A percentile compares a stretch with the other conserved stretches of the same genome.
These are phyloP conservation scores for Heliconius cydno DNA, from an alignment of 2,888 invertebrate species.

Conservation along the genomic window DNA sequence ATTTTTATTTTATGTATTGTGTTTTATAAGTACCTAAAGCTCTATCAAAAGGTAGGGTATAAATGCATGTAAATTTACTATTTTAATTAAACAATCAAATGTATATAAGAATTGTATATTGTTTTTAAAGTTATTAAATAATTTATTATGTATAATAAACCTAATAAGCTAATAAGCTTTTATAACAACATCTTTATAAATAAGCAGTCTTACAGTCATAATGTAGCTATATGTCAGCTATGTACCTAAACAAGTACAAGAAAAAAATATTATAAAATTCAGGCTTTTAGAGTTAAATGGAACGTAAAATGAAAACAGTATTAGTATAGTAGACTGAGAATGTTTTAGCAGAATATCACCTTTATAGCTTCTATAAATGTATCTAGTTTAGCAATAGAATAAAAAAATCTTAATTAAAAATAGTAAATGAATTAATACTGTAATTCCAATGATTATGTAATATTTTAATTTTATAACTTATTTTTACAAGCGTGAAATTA, in stretches of 20 bases:
- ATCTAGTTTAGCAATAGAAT: not conserved
- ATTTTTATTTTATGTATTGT: not conserved
- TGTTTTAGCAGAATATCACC: not conserved
- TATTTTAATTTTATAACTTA: constrained; percentile 7
- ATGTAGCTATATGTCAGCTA: not conserved
- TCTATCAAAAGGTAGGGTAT: not conserved
- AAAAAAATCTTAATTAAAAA: not conserved
- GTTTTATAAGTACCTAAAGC: not conserved
- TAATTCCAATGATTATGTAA: not conserved
- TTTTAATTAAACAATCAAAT: too few relatives aligned
- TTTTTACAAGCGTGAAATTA: constrained; percentile 3
- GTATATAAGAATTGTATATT: too few relatives aligned
- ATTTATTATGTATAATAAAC: too few relatives aligned
- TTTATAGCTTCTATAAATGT: not conserved
- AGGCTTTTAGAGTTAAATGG: too few relatives aligned
- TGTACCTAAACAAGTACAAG: not conserved
- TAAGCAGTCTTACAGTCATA: not conserved
- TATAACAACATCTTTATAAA: too few relatives aligned
- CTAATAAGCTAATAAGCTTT: too few relatives aligned
- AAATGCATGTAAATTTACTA: too few relatives aligned
- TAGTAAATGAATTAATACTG: not conserved
- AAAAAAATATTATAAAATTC: not conserved
- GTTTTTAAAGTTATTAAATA: too few relatives aligned
- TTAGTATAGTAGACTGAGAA: not conserved
- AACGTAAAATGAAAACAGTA: not conserved